phyloP scores from a whole-genome alignment of 2,113 vertebrate genomes.

The Cyprinodon variegatus region DNA sequence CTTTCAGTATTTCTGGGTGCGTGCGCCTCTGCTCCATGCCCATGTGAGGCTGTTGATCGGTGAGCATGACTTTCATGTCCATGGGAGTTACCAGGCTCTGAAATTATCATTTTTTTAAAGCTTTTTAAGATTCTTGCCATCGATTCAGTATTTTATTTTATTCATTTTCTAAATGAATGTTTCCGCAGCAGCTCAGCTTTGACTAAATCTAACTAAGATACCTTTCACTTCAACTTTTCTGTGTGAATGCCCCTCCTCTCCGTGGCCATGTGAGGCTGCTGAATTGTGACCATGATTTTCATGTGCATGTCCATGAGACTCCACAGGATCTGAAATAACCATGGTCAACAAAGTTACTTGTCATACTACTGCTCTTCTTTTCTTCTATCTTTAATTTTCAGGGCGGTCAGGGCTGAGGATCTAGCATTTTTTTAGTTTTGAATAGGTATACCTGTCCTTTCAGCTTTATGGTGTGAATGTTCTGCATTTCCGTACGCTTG shows the following conservation, averaged over 20 bases:
- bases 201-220: background rate
- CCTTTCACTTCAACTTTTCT: background rate
- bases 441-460: background rate
- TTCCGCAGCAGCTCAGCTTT: background rate
- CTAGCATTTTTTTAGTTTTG: background rate
- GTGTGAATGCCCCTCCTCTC: background rate
- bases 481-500: background rate
- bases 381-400: background rate
- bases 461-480: background rate
- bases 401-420: background rate
- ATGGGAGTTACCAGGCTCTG: background rate
- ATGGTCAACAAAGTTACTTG: background rate
- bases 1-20: background rate
- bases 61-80: background rate
- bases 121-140: background rate
- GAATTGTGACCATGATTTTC: background rate
- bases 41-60: background rate
- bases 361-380: background rate
- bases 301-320: background rate
- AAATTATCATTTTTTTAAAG: background rate
- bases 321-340: background rate
- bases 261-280: background rate
- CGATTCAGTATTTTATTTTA: background rate
- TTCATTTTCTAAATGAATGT: background rate
- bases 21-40: background rate